Conservation (phyloP, 2,113 vertebrate genomes). For the Forbesichthys papilliferus region DNA sequence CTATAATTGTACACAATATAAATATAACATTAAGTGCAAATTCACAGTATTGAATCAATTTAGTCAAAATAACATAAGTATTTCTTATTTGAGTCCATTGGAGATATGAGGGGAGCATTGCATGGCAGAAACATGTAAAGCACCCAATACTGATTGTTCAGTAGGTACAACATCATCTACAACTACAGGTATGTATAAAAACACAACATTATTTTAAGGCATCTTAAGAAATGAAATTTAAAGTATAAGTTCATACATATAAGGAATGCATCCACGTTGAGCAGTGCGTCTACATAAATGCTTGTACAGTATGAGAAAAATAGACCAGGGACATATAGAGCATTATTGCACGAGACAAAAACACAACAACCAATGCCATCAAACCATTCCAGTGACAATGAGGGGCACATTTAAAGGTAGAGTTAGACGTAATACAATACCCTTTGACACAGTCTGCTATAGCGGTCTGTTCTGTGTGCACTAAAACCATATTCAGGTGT, state of each 20-base stretch:
- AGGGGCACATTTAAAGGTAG: too few species aligned
- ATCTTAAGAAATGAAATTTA: conserved; percentile 20
- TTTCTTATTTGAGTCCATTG: conserved; percentile 20
- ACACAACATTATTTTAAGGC: conserved; percentile 25
- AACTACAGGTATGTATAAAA: conserved; percentile 34
- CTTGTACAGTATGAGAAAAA: background rate
- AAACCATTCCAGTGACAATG: background rate
- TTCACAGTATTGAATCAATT: conserved; percentile 25
- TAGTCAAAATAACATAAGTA: background rate
- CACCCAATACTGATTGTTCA: conserved; percentile 45
- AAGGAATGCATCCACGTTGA: conserved; percentile 55
- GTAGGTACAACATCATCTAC: conserved; percentile 25
- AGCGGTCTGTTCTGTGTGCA: too few species aligned
- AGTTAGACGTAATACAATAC: too few species aligned
- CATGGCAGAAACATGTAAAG: conserved; percentile 7
- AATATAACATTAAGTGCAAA: conserved; percentile 25
- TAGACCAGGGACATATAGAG: background rate
- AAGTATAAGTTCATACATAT: conserved; percentile 13
- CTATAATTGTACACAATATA: conserved; percentile 21
- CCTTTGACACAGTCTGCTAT: too few species aligned
- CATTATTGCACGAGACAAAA: background rate
- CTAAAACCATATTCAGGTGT: too few species aligned
- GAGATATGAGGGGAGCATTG: conserved; percentile 13
- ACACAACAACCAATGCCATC: background rate
- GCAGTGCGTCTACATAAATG: conserved; percentile 24